These are phyloP conservation scores for Drosophila eugracilis DNA, from an alignment of 1,140 invertebrate species.

Conservation along the genomic window DNA sequence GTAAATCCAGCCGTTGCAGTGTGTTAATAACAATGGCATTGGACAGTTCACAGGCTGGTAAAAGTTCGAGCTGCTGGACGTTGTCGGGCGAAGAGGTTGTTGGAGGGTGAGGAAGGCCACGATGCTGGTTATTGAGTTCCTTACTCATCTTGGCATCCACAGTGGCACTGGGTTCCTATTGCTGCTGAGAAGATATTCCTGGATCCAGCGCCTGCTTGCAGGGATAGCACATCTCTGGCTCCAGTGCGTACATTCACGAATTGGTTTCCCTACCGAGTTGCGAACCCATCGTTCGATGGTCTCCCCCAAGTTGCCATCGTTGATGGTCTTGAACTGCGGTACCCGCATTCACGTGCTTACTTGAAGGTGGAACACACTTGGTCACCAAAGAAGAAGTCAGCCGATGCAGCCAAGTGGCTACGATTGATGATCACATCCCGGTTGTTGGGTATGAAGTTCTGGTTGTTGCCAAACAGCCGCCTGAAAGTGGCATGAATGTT, in stretches of 20 bases:
- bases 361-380: constrained; percentile 76
- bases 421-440: constrained; percentile 39
- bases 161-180: constrained; percentile 45
- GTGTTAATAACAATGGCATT: constrained; percentile 1
- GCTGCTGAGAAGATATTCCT: constrained; percentile 22
- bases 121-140: not conserved
- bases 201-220: not conserved
- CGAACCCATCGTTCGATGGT: constrained; percentile 63
- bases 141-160: constrained; percentile 54
- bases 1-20: constrained; percentile 14
- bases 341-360: constrained; percentile 85
- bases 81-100: constrained; percentile 35
- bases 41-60: constrained; percentile 30
- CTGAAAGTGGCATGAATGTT: constrained; percentile 28
- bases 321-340: constrained; percentile 85
- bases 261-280: constrained; percentile 13
- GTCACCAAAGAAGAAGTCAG: constrained; percentile 47
- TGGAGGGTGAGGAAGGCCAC: constrained; percentile 43
- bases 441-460: constrained; percentile 33
- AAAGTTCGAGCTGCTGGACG: constrained; percentile 19
- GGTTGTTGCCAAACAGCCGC: constrained; percentile 25
- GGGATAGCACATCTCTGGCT: constrained; percentile 4
- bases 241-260: constrained; percentile 31
- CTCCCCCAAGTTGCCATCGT: constrained; percentile 85
- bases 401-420: constrained; percentile 52